Evolutionary conservation across 2,113 vertebrate species (phyloP).

Genomic region (Pungitius pungitius): DNA sequence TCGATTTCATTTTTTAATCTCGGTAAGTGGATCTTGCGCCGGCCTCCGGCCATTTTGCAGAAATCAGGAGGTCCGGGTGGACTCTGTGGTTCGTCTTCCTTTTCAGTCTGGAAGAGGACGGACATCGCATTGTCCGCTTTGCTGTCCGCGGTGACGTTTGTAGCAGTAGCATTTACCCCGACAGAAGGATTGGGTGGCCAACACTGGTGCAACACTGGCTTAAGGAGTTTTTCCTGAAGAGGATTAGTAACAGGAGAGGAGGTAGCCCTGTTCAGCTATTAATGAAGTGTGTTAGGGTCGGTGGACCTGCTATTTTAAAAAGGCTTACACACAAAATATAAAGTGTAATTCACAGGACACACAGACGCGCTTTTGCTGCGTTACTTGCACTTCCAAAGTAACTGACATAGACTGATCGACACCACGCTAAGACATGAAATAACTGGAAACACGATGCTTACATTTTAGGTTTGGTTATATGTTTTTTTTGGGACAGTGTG

Average conservation of each 20-base stretch:
- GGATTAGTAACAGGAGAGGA: conserved; percentile 77
- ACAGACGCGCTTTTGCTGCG: conserved; percentile 39
- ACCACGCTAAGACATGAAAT: neutral
- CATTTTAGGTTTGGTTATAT: neutral
- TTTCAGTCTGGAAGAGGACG: conserved; percentile 24
- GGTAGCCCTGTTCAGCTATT: conserved; percentile 70
- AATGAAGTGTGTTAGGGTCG: conserved; percentile 70
- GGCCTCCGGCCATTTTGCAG: conserved; percentile 64
- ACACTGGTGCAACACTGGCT: conserved; percentile 57
- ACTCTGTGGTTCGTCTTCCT: conserved; percentile 14
- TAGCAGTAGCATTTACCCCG: conserved; percentile 51
- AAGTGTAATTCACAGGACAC: conserved; percentile 49
- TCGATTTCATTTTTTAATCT: conserved; percentile 83
- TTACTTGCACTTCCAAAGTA: conserved; percentile 61
- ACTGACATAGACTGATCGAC: conserved; percentile 15
- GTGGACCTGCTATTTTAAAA: conserved; percentile 58
- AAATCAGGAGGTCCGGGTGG: conserved; percentile 59
- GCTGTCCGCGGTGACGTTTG: conserved; percentile 33
- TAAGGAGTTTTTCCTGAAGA: conserved; percentile 66
- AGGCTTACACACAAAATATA: conserved; percentile 58
- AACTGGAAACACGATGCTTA: neutral
- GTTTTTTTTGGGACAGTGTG: conserved; percentile 35
- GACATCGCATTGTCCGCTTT: conserved; percentile 36
- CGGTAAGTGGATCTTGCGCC: conserved; percentile 75
- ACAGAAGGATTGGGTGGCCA: conserved; percentile 63